Evolutionary conservation across 2,888 invertebrate genomes (phyloP), one percentile per base, ranked within the genome.

Genomic region (Hydrotaea cyrtoneurina): DNA sequence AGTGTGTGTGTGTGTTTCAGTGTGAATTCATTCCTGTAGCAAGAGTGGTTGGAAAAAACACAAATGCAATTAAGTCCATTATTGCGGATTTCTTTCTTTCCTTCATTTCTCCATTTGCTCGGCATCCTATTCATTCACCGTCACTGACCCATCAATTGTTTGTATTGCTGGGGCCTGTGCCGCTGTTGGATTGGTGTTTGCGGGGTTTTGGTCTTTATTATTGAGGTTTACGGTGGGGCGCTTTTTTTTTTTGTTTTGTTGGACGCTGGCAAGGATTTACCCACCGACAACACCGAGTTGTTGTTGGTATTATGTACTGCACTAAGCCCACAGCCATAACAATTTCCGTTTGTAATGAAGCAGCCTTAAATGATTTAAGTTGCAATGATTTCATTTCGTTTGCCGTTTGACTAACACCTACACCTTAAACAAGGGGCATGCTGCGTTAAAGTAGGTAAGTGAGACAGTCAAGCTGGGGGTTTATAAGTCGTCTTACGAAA

Each of bases 291-390:
- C 36, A 36, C n/a, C n/a, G 36, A 10, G 39, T 39, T 55, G 77
- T 69, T 57, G 31, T 17, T 46, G 69, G 50, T 39, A 59, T 43
- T 43, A 57, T 53, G 43, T 59, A 10, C 21, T 75, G 10, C 36
- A 17, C 78, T 39, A 39, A 73, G 50, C 75, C 50, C 77, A 86
- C 55, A 72, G 71, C 78, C 78, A 82, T 74, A 82, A 83, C 55
- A 78, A 77, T 83, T 82, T 84, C 82, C 76, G 62, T 50, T 62
- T 78, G 39, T 76, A 86, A 83, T 78, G 78, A 85, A 86, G 64
- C 80, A 66, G 78, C 36, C 80, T 82, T 87, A 85, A 87, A 82
- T 83, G 84, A 87, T 81, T 87, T 87, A 84, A 84, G 79, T 86
- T 77, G 76, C 66, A 78, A 82, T 72, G 59, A 82, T 55, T 85